phyloP scores from a whole-genome alignment of 2,888 invertebrate species.

The Aphidoletes aphidimyza region DNA sequence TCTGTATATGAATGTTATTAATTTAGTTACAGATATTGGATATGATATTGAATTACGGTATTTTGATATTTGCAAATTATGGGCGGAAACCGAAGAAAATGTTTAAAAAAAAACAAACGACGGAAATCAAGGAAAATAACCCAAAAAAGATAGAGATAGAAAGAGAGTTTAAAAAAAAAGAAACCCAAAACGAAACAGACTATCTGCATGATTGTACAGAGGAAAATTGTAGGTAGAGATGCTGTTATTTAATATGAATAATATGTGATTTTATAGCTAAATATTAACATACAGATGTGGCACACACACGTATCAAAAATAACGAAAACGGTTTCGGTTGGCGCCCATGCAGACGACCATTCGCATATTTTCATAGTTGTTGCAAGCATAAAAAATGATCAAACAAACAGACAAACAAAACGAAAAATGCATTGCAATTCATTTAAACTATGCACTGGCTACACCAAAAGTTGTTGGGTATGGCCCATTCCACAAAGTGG shows the following conservation, averaged over 20 bases:
- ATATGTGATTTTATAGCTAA: constrained; percentile 32
- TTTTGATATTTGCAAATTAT: not conserved
- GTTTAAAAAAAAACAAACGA: not conserved
- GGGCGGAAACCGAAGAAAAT: not conserved
- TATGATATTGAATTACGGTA: constrained; percentile 34
- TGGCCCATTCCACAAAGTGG: too few species aligned
- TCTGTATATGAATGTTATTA: constrained; percentile 27
- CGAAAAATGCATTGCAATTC: too few species aligned
- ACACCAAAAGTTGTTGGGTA: too few species aligned
- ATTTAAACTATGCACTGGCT: too few species aligned
- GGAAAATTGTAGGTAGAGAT: constrained; percentile 32
- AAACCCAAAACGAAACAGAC: not conserved
- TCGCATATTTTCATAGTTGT: not conserved
- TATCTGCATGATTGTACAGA: not conserved
- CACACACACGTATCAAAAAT: constrained; percentile 29
- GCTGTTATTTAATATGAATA: constrained; percentile 34
- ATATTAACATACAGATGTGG: constrained; percentile 29
- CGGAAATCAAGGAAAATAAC: not conserved
- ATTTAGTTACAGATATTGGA: not conserved
- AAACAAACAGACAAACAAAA: too few species aligned
- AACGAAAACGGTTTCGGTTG: not conserved
- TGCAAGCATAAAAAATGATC: too few species aligned
- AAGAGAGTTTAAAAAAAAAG: not conserved
- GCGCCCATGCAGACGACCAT: not conserved
- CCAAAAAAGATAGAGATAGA: too few species aligned